These are phyloP conservation scores for Platyrinchus mystaceus DNA, from an alignment of 2,797 vertebrate species.

Conservation along the genomic window DNA sequence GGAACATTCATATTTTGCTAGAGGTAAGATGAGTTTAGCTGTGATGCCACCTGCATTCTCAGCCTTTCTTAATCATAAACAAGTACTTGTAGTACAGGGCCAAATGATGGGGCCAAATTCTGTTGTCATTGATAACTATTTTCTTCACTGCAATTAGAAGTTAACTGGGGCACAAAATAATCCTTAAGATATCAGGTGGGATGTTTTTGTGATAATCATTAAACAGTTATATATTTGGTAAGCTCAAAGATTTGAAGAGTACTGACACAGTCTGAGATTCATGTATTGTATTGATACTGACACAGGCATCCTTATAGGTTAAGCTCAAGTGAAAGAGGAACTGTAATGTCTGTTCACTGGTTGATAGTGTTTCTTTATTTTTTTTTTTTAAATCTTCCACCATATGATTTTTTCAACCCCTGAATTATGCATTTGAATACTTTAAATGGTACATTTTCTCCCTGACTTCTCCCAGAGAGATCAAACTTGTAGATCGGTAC, in stretches of 20 bases:
- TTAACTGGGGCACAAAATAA: not conserved
- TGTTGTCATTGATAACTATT: fast-evolving
- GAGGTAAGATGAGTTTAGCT: not conserved
- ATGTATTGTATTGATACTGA: not conserved
- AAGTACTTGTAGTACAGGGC: not conserved
- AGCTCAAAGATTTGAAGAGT: not conserved
- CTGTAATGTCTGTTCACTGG: not conserved
- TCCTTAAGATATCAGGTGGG: not conserved
- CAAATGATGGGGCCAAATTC: not conserved
- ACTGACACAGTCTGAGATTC: not conserved
- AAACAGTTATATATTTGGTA: not conserved
- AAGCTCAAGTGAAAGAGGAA: not conserved
- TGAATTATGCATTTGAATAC: not conserved
- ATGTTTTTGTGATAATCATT: not conserved
- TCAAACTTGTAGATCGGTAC: not conserved
- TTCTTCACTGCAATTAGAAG: not conserved
- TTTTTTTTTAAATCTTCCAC: not conserved
- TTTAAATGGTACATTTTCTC: not conserved
- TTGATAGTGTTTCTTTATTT: not conserved
- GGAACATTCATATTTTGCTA: not conserved
- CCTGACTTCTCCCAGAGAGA: not conserved
- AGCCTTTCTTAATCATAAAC: not conserved
- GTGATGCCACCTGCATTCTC: not conserved
- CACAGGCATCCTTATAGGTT: not conserved
- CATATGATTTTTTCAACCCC: not conserved